Evolutionary conservation across 2,888 invertebrate genomes (phyloP), one percentile per base, ranked within the genome.

Genomic region (Neoaliturus tenellus): DNA sequence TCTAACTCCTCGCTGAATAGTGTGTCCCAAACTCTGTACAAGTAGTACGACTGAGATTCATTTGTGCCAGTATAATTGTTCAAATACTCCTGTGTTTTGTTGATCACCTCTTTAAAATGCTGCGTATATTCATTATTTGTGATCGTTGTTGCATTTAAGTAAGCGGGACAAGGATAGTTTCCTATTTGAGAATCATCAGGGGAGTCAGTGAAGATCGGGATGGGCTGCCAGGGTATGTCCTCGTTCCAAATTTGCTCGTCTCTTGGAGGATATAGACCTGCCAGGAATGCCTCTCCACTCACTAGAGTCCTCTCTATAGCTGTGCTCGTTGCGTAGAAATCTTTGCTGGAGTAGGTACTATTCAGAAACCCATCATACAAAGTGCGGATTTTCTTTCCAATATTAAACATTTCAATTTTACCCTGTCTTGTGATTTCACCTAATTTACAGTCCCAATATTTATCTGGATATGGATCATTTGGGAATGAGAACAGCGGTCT

Each of bases 271-370:
- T 39, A 71, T 10, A 71, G 12, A 12, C 71, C 71, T 3, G 71
- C 71, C 4, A 71, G 28, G 23, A 71, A 71, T 23, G 71, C 41
- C 33, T 71, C 71, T 23, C 71, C 71, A 28, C 71, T 71, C n/a
- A 71, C 33, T 23, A 71, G 23, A 23, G 41, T 41, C n/a, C 39
- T 31, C 4, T 71, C 71, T 23, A 71, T 5, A 35, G 39, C 35
- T 39, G 71, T 71, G 23, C 71, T 71, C 41, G 39, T 39, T 14
- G 71, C 71, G n/a, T 39, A 39, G 41, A 71, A 41, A 23, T 71
- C 71, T n/a, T 71, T 35, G 20, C 39, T 71, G 8, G 23, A 41
- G 25, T 71, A 71, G n/a, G 8, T 23, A 20, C 6, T 23, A 41
- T 71, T 23, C 14, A 71, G n/a, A 41, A 71, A 71, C 20, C 71